These are phyloP conservation scores for Alviniconcha strummeri DNA, from an alignment of 2,888 invertebrate genomes.

Conservation along the genomic window DNA sequence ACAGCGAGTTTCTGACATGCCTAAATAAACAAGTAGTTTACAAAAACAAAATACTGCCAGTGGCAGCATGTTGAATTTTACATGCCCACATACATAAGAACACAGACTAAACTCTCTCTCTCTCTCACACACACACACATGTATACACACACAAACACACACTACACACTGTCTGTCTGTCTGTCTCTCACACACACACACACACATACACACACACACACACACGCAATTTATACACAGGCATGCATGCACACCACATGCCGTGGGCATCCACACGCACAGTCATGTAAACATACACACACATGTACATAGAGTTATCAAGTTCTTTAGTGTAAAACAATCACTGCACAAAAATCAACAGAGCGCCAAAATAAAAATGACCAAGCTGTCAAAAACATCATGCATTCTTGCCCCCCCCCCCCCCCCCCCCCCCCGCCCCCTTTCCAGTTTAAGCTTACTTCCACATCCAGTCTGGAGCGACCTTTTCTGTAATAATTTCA, in stretches of 20 bases:
- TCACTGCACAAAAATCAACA: background rate
- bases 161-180: no score
- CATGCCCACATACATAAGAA: background rate
- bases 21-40: background rate
- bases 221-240: background rate
- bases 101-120: background rate
- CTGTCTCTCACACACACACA: background rate
- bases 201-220: background rate
- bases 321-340: background rate
- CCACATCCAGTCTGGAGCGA: background rate
- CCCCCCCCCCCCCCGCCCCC: background rate
- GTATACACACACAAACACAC: background rate
- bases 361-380: background rate
- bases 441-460: background rate
- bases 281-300: background rate
- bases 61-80: no score
- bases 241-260: no score
- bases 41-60: background rate
- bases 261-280: background rate
- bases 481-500: background rate
- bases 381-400: no score
- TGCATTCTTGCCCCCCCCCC: background rate
- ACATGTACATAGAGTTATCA: background rate
- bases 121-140: background rate
- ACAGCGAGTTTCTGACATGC: background rate